Evolutionary conservation across 1,140 invertebrate genomes (phyloP).

Genomic region (Drosophila athabasca): DNA sequence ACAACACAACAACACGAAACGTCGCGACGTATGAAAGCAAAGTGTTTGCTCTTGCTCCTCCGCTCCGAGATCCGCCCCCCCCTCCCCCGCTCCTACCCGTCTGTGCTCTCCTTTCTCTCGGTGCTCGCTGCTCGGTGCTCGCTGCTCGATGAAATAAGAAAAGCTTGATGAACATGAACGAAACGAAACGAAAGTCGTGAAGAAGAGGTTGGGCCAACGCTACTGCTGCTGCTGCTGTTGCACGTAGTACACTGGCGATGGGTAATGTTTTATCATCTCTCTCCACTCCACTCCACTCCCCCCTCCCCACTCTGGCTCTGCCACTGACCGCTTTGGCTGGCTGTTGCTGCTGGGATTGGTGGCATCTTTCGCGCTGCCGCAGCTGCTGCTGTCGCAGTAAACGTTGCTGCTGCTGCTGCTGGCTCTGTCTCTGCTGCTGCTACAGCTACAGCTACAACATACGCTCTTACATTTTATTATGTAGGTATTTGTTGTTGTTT

Average conservation of each 20-base stretch:
- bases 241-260: slow-evolving; percentile 7
- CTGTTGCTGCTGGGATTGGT: slow-evolving; percentile 60
- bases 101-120: no score
- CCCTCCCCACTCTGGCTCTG: not conserved
- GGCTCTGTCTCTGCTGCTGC: slow-evolving; percentile 19
- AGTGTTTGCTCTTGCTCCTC: slow-evolving; percentile 37
- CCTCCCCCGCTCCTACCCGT: no score
- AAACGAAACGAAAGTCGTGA: slow-evolving; percentile 59
- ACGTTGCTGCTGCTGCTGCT: slow-evolving; percentile 21
- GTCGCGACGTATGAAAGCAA: slow-evolving; percentile 55
- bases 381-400: slow-evolving; percentile 20
- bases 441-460: slow-evolving; percentile 49
- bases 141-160: slow-evolving; percentile 68
- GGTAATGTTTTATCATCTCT: slow-evolving; percentile 46
- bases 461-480: slow-evolving; percentile 79
- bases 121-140: slow-evolving; percentile 11
- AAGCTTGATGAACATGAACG: slow-evolving; percentile 79
- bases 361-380: slow-evolving; percentile 69
- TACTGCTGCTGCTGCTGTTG: slow-evolving; percentile 16
- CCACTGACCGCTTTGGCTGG: slow-evolving; percentile 58
- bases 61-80: no score
- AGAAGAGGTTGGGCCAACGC: slow-evolving; percentile 69
- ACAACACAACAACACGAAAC: slow-evolving; percentile 64
- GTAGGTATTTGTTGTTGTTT: slow-evolving; percentile 71
- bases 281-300: not conserved